phyloP scores from a whole-genome alignment of 2,888 invertebrate genomes.

The Erebia epiphron region DNA sequence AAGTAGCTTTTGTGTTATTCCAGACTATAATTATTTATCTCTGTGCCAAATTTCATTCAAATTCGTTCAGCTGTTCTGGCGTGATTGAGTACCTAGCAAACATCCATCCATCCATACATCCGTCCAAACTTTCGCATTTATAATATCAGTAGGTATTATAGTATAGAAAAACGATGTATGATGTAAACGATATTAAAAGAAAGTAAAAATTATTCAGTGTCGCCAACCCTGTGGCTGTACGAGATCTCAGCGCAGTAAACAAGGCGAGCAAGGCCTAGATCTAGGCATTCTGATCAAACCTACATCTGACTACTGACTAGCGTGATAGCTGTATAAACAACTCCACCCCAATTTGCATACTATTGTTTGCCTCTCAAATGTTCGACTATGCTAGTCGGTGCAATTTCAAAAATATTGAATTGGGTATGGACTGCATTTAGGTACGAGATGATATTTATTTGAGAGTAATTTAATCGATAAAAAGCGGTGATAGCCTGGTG shows the following conservation, averaged over 20 bases:
- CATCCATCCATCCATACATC: too few relatives aligned
- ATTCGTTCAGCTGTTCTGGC: too few relatives aligned
- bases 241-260: conserved; percentile 16
- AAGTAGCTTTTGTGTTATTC: too few relatives aligned
- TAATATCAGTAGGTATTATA: too few relatives aligned
- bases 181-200: too few relatives aligned
- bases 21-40: too few relatives aligned
- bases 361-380: conserved; percentile 4
- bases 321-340: conserved; percentile 6
- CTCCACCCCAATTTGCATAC: conserved; percentile 6
- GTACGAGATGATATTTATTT: not conserved
- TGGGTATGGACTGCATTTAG: not conserved
- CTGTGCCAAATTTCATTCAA: too few relatives aligned
- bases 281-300: conserved; percentile 22
- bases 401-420: not conserved
- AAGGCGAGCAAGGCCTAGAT: conserved; percentile 23
- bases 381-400: not conserved
- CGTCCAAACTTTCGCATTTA: too few relatives aligned
- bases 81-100: too few relatives aligned
- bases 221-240: conserved; percentile 4
- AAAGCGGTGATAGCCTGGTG: too few relatives aligned
- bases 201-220: not conserved
- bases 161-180: too few relatives aligned
- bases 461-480: not conserved
- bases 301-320: not conserved